Base-by-base conservation (phyloP, 2,797 vertebrate species). In the Xerus rutilus region DNA sequence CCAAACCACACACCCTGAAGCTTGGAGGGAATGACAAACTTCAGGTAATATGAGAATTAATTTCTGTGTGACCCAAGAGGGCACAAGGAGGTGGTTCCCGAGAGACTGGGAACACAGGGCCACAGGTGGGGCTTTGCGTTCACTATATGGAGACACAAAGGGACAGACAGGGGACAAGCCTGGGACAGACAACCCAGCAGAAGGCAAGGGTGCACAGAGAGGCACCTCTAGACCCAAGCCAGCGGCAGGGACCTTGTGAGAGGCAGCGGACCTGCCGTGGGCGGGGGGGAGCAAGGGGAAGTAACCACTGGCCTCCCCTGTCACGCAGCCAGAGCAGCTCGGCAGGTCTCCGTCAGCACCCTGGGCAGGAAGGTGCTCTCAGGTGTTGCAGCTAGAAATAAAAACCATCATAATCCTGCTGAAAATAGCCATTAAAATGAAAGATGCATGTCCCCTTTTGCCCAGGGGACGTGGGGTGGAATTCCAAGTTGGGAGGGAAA, bases 261-360 rank as follows among this genome's bases (percentile, higher is more conserved):
- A 32, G 72, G 12, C 21, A 65, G 64, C 8, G 3, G 15, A n/a
- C 0, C 11, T 32, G 3, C 25, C 0, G 39, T 14, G 28, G 12
- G 1, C 18, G 43, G 13, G 49, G 7, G 7, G 45, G 1, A 28
- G 17, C 39, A 0, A 13, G 1, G 10, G 25, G 39, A 30, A 52
- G 49, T 39, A 39, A 39, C 39, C 39, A 39, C 39, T 39, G 39
- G 39, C 39, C 39, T 39, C 39, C 20, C 52, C 65, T 9, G 2
- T 35, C 65, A 5, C 21, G 17, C 32, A 17, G 30, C 49, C 32
- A 28, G 59, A 45, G 7, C 4, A n/a, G 12, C 25, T 4, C 30
- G 6, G 12, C 8, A 18, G 54, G 28, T 23, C 49, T 70, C 3
- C 0, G 2, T 62, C 1, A 64, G 77, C 35, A 30, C n/a, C 4